Conservation (phyloP, 2,113 vertebrate genomes). For the Monarcha castaneiventris region DNA sequence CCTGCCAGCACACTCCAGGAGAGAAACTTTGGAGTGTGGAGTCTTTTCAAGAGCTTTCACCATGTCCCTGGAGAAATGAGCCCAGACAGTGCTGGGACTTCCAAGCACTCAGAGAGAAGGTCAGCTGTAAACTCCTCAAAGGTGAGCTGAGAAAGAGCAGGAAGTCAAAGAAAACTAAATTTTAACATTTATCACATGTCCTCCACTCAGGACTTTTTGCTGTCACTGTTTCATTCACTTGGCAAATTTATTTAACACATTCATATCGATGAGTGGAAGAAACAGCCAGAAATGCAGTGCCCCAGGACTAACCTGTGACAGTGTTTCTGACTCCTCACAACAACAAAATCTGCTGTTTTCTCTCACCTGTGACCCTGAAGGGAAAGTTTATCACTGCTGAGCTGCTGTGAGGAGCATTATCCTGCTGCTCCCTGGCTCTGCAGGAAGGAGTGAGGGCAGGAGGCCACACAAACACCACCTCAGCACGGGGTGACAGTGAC, state of each 20-base stretch:
- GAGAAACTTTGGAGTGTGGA: not conserved
- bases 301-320: not conserved
- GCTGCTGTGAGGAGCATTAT: not conserved
- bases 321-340: not conserved
- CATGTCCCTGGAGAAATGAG: not conserved
- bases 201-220: not conserved
- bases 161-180: not conserved
- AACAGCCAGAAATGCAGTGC: not conserved
- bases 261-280: not conserved
- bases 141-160: not conserved
- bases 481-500: fast-evolving
- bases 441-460: not conserved
- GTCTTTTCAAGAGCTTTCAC: not conserved
- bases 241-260: not conserved
- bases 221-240: not conserved
- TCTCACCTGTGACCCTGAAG: not conserved
- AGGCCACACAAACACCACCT: not conserved
- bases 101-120: not conserved
- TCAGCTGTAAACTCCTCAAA: not conserved
- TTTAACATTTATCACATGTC: not conserved
- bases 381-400: not conserved
- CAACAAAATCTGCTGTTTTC: not conserved
- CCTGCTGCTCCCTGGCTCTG: not conserved
- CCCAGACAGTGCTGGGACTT: not conserved
- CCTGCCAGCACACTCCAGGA: fast-evolving